Evolutionary conservation across 2,113 vertebrate species (phyloP).

Genomic region (Dipodomys merriami): DNA sequence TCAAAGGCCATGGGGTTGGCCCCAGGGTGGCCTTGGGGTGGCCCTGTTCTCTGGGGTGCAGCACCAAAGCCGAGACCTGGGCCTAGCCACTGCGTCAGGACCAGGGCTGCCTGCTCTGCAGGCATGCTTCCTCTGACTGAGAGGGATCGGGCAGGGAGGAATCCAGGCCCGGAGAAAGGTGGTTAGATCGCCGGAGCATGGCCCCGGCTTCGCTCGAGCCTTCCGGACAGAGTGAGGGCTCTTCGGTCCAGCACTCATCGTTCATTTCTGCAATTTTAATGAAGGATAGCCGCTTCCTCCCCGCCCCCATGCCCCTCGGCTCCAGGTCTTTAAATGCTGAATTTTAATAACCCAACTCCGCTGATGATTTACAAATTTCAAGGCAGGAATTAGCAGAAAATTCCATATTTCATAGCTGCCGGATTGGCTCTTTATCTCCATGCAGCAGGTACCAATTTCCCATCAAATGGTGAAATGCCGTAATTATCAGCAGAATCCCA

Average conservation of each 20-base stretch:
- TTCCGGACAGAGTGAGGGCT: no score
- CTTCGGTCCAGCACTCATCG: background rate
- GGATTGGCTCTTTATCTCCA: slow-evolving; percentile 83
- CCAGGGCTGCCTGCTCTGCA: no score
- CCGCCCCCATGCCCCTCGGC: background rate
- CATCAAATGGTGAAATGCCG: slow-evolving; percentile 78
- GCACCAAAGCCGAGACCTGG: no score
- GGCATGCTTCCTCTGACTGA: no score
- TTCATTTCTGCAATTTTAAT: slow-evolving; percentile 68
- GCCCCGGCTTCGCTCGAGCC: background rate
- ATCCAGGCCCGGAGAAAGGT: no score
- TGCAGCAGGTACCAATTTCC: slow-evolving; percentile 83
- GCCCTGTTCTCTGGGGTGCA: no score
- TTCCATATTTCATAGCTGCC: slow-evolving; percentile 79
- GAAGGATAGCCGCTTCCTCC: slow-evolving; percentile 33
- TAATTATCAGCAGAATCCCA: slow-evolving; percentile 85
- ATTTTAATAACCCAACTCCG: slow-evolving; percentile 77
- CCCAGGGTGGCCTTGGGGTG: no score
- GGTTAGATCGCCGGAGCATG: no score
- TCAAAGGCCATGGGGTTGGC: no score
- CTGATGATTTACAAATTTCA: slow-evolving; percentile 82
- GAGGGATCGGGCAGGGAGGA: background rate
- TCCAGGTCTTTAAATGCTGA: slow-evolving; percentile 66
- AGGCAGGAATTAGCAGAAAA: slow-evolving; percentile 84
- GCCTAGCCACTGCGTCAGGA: no score